Evolutionary conservation across 2,113 vertebrate genomes (phyloP).

Genomic region (Gadus macrocephalus): DNA sequence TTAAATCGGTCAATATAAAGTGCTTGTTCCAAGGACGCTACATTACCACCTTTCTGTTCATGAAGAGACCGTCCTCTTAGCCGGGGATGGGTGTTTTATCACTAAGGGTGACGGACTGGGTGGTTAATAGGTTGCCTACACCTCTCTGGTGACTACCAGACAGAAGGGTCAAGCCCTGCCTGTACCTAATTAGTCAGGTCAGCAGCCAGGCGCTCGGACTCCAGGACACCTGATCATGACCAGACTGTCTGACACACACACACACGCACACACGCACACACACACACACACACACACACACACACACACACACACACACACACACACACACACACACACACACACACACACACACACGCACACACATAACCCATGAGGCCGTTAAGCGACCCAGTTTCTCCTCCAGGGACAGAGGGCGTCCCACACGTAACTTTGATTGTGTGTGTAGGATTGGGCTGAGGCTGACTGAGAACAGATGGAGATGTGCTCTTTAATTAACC

Average conservation of each 20-base stretch:
- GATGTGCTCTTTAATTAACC: constrained; percentile 82
- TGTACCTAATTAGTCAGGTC: constrained; percentile 59
- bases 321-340: too few relatives aligned
- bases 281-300: too few relatives aligned
- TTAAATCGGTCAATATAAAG: too few relatives aligned
- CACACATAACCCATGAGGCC: not conserved
- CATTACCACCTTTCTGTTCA: not conserved
- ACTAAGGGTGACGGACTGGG: too few relatives aligned
- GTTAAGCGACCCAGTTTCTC: not conserved
- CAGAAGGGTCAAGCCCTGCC: constrained; percentile 40
- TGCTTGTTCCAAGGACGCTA: too few relatives aligned
- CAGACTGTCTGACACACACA: not conserved
- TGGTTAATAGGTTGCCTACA: too few relatives aligned
- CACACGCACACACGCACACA: too few relatives aligned
- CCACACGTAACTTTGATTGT: not conserved
- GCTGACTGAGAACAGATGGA: constrained; percentile 80
- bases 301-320: too few relatives aligned
- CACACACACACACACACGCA: too few relatives aligned
- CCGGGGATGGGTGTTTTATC: too few relatives aligned
- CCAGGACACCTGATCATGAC: constrained; percentile 20
- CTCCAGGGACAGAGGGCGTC: not conserved
- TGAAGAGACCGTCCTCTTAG: not conserved
- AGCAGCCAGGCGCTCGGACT: constrained; percentile 28
- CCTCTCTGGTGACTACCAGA: constrained; percentile 39
- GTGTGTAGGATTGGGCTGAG: constrained; percentile 52